Evolutionary conservation across 2,888 invertebrate species (phyloP).

Genomic region (Heliconius sara): DNA sequence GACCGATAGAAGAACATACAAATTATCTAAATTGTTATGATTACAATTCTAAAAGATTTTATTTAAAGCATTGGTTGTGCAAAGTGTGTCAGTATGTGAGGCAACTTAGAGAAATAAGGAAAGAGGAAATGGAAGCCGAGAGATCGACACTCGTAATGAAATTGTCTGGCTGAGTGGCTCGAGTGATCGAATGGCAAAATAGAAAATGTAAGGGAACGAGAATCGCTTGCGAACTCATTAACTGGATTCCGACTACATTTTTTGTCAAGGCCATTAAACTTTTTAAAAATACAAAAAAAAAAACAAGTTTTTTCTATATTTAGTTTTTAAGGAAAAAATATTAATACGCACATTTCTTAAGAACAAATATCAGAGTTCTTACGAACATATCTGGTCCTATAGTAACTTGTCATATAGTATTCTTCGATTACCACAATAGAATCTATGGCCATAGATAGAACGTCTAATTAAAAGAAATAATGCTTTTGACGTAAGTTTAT

Average conservation of each 20-base stretch:
- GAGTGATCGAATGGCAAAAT: slow-evolving; percentile 38
- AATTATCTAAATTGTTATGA: neutral
- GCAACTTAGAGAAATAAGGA: slow-evolving; percentile 28
- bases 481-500: slow-evolving; percentile 2
- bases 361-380: neutral
- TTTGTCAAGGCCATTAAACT: neutral
- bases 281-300: neutral
- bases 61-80: too few relatives aligned
- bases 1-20: neutral
- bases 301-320: neutral
- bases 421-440: neutral
- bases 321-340: neutral
- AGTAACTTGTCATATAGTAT: neutral
- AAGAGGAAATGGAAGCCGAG: slow-evolving; percentile 41
- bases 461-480: neutral
- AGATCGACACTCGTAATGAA: slow-evolving; percentile 39
- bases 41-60: too few relatives aligned
- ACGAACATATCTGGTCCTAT: neutral
- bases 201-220: slow-evolving; percentile 36
- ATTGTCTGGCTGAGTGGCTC: slow-evolving; percentile 40
- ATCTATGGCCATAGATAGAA: neutral
- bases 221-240: slow-evolving; percentile 14
- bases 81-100: neutral
- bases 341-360: neutral
- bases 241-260: neutral